Evolutionary conservation across 2,888 invertebrate genomes (phyloP), one percentile per base, ranked within the genome.

Genomic region (Psylliodes chrysocephalus): DNA sequence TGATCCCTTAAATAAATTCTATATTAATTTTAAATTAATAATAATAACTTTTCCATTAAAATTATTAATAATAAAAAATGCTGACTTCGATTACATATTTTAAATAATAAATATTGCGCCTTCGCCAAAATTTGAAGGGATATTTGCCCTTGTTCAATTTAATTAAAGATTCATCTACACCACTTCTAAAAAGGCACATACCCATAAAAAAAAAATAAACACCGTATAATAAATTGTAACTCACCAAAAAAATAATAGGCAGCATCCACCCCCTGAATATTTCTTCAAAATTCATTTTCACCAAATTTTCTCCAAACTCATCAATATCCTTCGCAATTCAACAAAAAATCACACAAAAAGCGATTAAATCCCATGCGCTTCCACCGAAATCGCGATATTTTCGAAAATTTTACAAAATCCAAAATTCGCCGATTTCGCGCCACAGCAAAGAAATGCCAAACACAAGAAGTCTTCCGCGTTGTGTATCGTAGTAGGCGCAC

Each of bases 401-500:
- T 35, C 51, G 30, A 30, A 15, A 28, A 14, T n/a, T n/a, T n/a
- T n/a, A n/a, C n/a, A n/a, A 18, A 35, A 25, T 15, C 14, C n/a
- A 19, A 28, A 30, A 47, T 28, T 51, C 51, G 56, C 33, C 42
- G 55, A 62, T 35, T 49, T 14, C 42, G 64, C 59, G 64, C 54
- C 59, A 47, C 47, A 14, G 49, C 10, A 17, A 18, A 42, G 8
- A 38, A 42, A 10, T 10, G 42, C 38, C 38, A 14, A 18, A 35
- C 12, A 35, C 18, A 44, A 47, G 61, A 47, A 18, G 17, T 60
- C 49, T 47, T 60, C 35, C 19, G 53, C 35, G 44, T 14, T 53
- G 56, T 61, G 42, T 62, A 63, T 64, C 57, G 66, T 61, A 60
- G 67, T 65, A 72, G 67, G 70, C 72, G 74, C 75, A 73, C 74